Evolutionary conservation across 64 coral and sea anemone genomes (phyloP), one percentile per base, ranked within the genome.

Genomic region (Catalaphyllia jardinei): DNA sequence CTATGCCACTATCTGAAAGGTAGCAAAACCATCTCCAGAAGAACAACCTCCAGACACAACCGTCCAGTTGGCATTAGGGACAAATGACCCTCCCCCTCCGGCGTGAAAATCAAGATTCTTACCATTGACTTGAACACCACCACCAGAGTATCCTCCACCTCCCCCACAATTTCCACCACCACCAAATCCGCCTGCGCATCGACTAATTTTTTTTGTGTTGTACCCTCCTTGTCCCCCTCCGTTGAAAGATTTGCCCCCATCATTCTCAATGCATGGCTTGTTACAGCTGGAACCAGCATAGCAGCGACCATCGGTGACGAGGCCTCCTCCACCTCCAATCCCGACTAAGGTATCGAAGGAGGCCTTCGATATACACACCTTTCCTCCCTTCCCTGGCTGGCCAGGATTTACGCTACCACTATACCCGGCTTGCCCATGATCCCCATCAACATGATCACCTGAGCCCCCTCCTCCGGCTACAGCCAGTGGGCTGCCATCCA

Each of bases 151-250:
- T 24, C 81, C 80, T n/a, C 80, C 80, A 18, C 80, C 80, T 83
- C 80, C 80, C 33, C 80, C 80, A 67, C 80, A 83, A 38, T 83
- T 83, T 25, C 80, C 80, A 38, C 80, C 80, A 42, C 80, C 80
- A 11, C 80, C 80, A 42, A 67, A 83, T 10, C 80, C 80, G 2
- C 80, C 80, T 15, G 60, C 60, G n/a, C 80, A 83, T 51, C 25
- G 52, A 16, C 15, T 11, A 33, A 22, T n/a, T 2, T 67, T 83
- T 69, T n/a, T 25, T 25, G 7, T 69, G 19, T 19, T 83, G 55
- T 83, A 83, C 31, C 80, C 80, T 46, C 80, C 80, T 31, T 39
- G 8, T 46, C 80, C 80, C 1, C 80, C 80, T 22, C 33, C 31
- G 24, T 31, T 30, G 24, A 83, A 83, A 8, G 80, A 62, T 31